A percentile compares a stretch with the other conserved stretches of the same genome.
Conservation (phyloP, 64 coral and sea anemone genomes). For the Dendrophyllia cribrosa region DNA sequence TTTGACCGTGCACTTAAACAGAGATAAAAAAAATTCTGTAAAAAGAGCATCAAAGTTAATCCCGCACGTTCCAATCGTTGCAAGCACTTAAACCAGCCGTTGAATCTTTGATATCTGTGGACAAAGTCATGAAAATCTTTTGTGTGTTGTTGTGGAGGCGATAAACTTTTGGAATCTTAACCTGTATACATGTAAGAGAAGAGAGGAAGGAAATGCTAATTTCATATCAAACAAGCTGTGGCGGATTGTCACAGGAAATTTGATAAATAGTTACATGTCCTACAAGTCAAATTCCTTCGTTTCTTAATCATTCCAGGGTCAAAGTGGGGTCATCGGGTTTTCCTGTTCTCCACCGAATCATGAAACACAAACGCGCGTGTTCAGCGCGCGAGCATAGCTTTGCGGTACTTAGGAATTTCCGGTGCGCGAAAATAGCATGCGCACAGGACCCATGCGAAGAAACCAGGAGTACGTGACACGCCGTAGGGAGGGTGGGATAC, state of each 20-base stretch:
- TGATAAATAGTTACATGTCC: slow-evolving; percentile 48
- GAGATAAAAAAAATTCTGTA: slow-evolving; percentile 20
- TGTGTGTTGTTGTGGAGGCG: not conserved
- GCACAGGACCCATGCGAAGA: too few species aligned
- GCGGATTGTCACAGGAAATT: slow-evolving; percentile 11
- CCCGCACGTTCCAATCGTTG: slow-evolving; percentile 40
- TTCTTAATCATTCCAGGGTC: slow-evolving; percentile 32
- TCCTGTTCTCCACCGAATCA: not conserved
- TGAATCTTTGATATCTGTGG: not conserved
- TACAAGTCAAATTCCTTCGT: slow-evolving; percentile 34
- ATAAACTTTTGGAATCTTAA: not conserved
- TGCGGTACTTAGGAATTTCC: not conserved
- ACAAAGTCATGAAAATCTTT: slow-evolving; percentile 33
- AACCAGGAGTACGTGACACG: too few species aligned
- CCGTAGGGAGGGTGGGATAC: too few species aligned
- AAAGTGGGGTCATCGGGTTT: not conserved
- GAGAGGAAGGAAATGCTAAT: not conserved
- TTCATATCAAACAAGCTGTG: not conserved
- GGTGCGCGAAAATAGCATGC: not conserved
- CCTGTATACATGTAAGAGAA: not conserved
- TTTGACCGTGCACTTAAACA: not conserved
- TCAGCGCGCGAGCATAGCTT: not conserved
- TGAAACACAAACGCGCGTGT: not conserved
- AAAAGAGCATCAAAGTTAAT: slow-evolving; percentile 21
- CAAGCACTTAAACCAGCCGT: not conserved